Percentiles rank a stretch among this genome's conserved stretches.
phyloP scores from a whole-genome alignment of 2,113 vertebrate genomes.

The Zonotrichia leucophrys region DNA sequence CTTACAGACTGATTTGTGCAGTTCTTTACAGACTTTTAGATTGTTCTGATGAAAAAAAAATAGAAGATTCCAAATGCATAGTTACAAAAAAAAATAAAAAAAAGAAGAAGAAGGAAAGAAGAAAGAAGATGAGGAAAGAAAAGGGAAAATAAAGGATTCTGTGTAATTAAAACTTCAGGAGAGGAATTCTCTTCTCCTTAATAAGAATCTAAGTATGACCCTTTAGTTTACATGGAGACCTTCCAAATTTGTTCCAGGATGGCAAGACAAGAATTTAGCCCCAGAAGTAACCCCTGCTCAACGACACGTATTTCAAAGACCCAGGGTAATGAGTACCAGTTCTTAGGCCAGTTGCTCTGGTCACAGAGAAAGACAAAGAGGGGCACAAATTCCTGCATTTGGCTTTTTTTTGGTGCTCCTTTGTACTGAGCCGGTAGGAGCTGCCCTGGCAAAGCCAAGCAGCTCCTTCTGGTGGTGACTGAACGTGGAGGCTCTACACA shows the following conservation, averaged over 20 bases:
- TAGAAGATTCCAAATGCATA: background rate
- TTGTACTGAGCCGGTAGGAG: background rate
- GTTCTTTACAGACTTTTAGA: background rate
- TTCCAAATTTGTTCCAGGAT: background rate
- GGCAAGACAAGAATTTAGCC: background rate
- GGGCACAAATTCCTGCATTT: background rate
- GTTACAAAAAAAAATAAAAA: background rate
- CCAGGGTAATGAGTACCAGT: background rate
- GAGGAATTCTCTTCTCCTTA: background rate
- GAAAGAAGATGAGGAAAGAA: background rate
- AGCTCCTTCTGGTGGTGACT: background rate
- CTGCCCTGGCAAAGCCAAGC: background rate
- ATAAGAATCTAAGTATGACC: background rate
- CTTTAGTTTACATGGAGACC: background rate
- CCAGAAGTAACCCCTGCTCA: background rate
- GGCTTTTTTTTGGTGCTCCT: background rate
- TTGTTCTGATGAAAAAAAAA: conserved; percentile 17
- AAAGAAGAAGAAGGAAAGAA: background rate
- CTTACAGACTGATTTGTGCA: conserved; percentile 25
- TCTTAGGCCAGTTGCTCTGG: background rate
- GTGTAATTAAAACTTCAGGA: background rate
- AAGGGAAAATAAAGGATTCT: background rate
- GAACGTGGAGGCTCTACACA: background rate
- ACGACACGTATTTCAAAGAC: background rate
- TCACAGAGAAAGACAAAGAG: background rate